These are phyloP conservation scores for Lasiurus borealis DNA, from an alignment of 2,113 vertebrate genomes.

Conservation along the genomic window DNA sequence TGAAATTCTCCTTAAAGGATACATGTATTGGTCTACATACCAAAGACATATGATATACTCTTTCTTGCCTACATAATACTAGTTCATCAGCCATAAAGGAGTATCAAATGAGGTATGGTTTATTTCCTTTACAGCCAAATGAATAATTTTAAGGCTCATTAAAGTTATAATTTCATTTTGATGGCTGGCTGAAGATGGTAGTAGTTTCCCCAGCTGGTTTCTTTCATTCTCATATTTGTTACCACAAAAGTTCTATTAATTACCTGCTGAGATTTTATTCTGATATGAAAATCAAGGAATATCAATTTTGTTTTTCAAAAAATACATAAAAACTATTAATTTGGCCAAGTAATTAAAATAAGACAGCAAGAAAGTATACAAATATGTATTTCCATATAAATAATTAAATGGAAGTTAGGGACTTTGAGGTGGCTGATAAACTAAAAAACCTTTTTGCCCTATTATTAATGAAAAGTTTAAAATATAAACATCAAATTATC, in stretches of 20 bases:
- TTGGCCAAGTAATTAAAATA: constrained; percentile 68
- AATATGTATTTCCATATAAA: background rate
- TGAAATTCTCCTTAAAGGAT: background rate
- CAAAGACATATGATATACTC: background rate
- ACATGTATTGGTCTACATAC: background rate
- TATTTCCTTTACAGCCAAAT: constrained; percentile 75
- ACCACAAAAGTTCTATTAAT: constrained; percentile 68
- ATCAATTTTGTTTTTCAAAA: constrained; percentile 41
- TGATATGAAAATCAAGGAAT: constrained; percentile 10
- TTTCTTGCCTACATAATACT: constrained; percentile 2
- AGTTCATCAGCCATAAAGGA: constrained; percentile 22
- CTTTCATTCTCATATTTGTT: background rate
- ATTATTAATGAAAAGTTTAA: constrained; percentile 33
- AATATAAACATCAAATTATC: constrained; percentile 8
- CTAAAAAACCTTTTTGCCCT: background rate
- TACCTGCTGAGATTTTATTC: constrained; percentile 54
- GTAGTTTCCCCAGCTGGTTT: constrained; percentile 62
- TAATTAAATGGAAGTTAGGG: background rate
- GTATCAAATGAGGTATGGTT: constrained; percentile 56
- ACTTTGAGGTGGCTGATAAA: constrained; percentile 14
- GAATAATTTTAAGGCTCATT: constrained; percentile 79
- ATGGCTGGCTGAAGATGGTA: constrained; percentile 46
- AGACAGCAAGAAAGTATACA: background rate
- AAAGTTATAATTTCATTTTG: constrained; percentile 81
- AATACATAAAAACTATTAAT: constrained; percentile 40